These are phyloP conservation scores for Leptogaster cylindrica DNA, from an alignment of 2,888 invertebrate species.

Conservation along the genomic window DNA sequence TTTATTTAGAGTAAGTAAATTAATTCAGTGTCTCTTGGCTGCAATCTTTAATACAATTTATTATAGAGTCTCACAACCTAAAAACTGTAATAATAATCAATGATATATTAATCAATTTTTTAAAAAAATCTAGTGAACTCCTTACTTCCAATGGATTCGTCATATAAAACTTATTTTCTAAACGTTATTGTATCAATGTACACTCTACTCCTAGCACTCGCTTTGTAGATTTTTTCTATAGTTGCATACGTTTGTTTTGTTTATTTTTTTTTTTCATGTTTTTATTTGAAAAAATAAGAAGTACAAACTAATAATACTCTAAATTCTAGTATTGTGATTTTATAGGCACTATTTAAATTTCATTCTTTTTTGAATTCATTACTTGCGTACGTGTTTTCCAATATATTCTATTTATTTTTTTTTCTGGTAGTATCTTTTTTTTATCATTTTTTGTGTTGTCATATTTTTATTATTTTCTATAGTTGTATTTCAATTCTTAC, in stretches of 20 bases:
- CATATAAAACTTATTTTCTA: slow-evolving; percentile 33
- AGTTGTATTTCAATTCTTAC: neutral
- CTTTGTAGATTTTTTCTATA: slow-evolving; percentile 38
- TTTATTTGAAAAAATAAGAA: slow-evolving; percentile 45
- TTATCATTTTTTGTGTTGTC: slow-evolving; percentile 15
- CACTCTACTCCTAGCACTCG: slow-evolving; percentile 22
- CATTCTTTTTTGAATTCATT: slow-evolving; percentile 34
- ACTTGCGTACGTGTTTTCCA: too few relatives aligned
- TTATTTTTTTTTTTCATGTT: slow-evolving; percentile 42
- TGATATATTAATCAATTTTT: slow-evolving; percentile 6
- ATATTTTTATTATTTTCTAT: neutral
- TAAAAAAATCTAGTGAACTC: slow-evolving; percentile 4
- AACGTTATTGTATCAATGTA: slow-evolving; percentile 32
- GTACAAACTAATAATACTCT: slow-evolving; percentile 55
- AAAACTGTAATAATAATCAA: slow-evolving; percentile 4
- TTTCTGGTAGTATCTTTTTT: neutral
- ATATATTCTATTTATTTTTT: slow-evolving; percentile 1
- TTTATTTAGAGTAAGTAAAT: slow-evolving; percentile 12
- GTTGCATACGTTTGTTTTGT: slow-evolving; percentile 16
- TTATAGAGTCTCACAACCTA: slow-evolving; percentile 27
- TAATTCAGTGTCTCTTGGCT: slow-evolving; percentile 28
- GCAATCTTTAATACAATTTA: slow-evolving; percentile 12
- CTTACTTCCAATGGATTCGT: slow-evolving; percentile 3
- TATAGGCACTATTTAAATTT: slow-evolving; percentile 61
- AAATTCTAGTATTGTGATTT: slow-evolving; percentile 63